A percentile compares a stretch with the other conserved stretches of the same genome.
phyloP scores from a whole-genome alignment of 2,113 vertebrate genomes.

The Syngnathus floridae region DNA sequence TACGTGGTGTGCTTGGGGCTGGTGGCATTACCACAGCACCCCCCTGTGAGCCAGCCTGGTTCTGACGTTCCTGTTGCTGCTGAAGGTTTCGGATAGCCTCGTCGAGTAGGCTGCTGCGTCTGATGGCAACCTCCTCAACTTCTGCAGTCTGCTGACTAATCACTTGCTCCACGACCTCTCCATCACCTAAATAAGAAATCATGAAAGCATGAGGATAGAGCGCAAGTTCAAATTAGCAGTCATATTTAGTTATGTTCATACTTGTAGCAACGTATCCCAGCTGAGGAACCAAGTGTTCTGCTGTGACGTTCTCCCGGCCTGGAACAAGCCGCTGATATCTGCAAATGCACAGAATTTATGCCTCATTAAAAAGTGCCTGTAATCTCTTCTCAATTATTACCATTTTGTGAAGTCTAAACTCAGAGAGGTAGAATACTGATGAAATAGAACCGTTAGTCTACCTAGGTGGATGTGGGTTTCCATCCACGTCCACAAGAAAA shows the following conservation, averaged over 20 bases:
- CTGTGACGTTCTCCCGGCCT: conserved; percentile 86
- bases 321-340: conserved; percentile 90
- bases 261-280: conserved; percentile 94
- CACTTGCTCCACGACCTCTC: conserved; percentile 94
- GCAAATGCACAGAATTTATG: not conserved
- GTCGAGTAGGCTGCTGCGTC: conserved; percentile 79
- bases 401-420: not conserved
- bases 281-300: conserved; percentile 91
- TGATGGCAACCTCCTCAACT: conserved; percentile 69
- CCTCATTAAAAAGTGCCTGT: not conserved
- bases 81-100: conserved; percentile 85
- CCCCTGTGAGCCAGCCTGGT: conserved; percentile 44
- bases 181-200: conserved; percentile 75
- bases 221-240: not conserved
- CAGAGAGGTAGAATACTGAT: not conserved
- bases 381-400: not conserved
- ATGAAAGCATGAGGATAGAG: not conserved
- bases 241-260: conserved; percentile 54
- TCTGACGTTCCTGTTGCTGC: conserved; percentile 76
- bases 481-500: conserved; percentile 94
- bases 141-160: conserved; percentile 88
- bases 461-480: conserved; percentile 91
- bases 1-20: conserved; percentile 75
- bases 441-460: conserved; percentile 38
- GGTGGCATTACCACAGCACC: conserved; percentile 27